These are phyloP conservation scores for Tarsius wallacei DNA, from an alignment of 2,797 vertebrate species.

Conservation along the genomic window DNA sequence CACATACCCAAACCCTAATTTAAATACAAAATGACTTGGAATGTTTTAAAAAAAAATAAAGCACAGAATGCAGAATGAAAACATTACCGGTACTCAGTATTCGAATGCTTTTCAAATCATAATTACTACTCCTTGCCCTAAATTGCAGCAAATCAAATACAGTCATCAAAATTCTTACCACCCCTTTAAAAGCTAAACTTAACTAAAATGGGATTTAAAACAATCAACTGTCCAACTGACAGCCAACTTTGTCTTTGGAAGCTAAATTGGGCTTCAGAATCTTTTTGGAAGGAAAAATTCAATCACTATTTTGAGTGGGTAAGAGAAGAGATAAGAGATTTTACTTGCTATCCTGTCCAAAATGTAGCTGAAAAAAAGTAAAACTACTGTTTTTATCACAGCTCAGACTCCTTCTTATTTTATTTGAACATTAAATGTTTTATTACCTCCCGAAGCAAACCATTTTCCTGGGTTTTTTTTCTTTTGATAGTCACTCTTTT, in stretches of 20 bases:
- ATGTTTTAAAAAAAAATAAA: neutral
- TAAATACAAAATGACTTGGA: neutral
- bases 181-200: constrained; percentile 43
- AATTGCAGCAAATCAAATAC: constrained; percentile 19
- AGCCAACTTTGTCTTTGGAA: constrained; percentile 55
- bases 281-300: constrained; percentile 66
- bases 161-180: constrained; percentile 41
- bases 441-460: neutral
- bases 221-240: constrained; percentile 12
- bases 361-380: constrained; percentile 25
- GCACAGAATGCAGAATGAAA: constrained; percentile 19
- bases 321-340: constrained; percentile 67
- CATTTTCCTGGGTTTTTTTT: neutral
- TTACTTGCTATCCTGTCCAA: constrained; percentile 52
- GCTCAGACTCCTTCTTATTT: constrained; percentile 35
- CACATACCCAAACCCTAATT: neutral
- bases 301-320: constrained; percentile 26
- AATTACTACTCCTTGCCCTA: neutral
- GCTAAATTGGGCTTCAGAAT: constrained; percentile 65
- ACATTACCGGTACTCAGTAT: neutral
- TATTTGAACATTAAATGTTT: constrained; percentile 25
- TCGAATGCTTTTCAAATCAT: constrained; percentile 12
- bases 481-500: constrained; percentile 5
- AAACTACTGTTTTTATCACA: neutral
- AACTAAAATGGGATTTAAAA: constrained; percentile 65